Percentiles rank a stretch among this genome's conserved stretches.
phyloP scores from a whole-genome alignment of 2,888 invertebrate species.

The Cinara cedri region DNA sequence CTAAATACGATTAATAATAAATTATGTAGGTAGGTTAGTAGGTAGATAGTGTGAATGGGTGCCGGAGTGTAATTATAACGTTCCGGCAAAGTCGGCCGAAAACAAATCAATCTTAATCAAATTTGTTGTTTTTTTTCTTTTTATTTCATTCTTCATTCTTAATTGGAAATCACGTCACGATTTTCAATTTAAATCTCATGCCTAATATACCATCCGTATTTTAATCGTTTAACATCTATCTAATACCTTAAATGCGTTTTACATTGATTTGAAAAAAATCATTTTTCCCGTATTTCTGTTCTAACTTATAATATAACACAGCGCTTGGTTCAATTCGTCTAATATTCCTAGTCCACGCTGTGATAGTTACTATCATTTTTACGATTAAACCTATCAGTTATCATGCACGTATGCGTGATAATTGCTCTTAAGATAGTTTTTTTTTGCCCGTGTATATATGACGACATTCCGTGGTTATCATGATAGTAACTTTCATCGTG shows the following conservation, averaged over 20 bases:
- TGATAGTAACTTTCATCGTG: no score
- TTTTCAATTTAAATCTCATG: neutral
- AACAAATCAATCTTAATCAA: neutral
- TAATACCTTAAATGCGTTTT: no score
- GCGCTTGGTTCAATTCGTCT: no score
- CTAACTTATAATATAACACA: neutral
- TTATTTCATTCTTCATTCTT: neutral
- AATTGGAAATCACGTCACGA: neutral
- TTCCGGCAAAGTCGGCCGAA: neutral
- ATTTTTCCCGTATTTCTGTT: no score
- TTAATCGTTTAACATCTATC: neutral
- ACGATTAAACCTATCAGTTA: no score
- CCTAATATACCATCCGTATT: neutral
- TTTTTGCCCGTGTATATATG: no score
- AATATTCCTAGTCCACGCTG: no score
- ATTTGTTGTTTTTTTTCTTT: neutral
- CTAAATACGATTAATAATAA: conserved; percentile 4
- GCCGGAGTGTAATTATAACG: neutral
- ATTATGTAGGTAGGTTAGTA: neutral
- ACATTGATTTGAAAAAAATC: no score
- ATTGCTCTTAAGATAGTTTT: no score
- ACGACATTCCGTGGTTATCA: no score
- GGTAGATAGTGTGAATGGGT: neutral
- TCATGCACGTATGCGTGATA: no score
- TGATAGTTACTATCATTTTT: no score